Conservation (phyloP, 1,140 invertebrate species). For the Drosophila pallidifrons region DNA sequence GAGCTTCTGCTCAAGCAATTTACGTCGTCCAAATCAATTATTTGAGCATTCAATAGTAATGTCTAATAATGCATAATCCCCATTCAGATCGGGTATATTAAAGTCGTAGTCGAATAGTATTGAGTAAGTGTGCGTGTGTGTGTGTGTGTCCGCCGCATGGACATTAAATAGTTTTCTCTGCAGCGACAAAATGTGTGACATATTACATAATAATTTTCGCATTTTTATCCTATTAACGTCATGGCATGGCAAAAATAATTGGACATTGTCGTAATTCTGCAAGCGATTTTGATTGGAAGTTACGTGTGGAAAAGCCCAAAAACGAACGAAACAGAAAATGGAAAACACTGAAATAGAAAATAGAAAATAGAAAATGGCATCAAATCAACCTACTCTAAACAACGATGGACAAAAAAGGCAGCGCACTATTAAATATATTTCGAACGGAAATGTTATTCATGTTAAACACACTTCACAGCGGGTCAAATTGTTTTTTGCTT, state of each 20-base stretch:
- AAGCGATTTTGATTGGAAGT: slow-evolving; percentile 39
- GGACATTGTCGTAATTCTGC: slow-evolving; percentile 54
- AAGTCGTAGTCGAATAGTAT: slow-evolving; percentile 6
- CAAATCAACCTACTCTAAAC: slow-evolving; percentile 15
- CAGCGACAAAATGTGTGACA: slow-evolving; percentile 56
- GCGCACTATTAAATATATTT: slow-evolving; percentile 26
- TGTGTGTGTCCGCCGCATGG: slow-evolving; percentile 9
- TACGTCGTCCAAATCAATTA: slow-evolving; percentile 2
- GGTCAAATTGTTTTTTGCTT: neutral
- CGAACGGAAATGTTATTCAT: slow-evolving; percentile 31
- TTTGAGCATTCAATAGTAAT: neutral
- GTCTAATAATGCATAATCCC: neutral
- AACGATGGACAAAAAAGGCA: slow-evolving; percentile 15
- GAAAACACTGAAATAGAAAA: neutral
- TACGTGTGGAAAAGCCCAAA: slow-evolving; percentile 5
- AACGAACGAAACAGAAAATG: neutral
- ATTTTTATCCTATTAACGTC: slow-evolving; percentile 65
- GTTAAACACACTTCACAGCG: neutral
- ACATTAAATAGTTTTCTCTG: slow-evolving; percentile 48
- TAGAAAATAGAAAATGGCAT: neutral
- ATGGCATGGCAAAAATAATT: slow-evolving; percentile 59
- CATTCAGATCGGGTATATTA: slow-evolving; percentile 9
- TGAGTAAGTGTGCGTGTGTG: neutral
- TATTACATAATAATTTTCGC: slow-evolving; percentile 64
- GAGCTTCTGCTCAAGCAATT: neutral